A percentile compares a stretch with the other conserved stretches of the same genome.
Conservation (phyloP, 2,113 vertebrate species). For the Glareola pratincola region DNA sequence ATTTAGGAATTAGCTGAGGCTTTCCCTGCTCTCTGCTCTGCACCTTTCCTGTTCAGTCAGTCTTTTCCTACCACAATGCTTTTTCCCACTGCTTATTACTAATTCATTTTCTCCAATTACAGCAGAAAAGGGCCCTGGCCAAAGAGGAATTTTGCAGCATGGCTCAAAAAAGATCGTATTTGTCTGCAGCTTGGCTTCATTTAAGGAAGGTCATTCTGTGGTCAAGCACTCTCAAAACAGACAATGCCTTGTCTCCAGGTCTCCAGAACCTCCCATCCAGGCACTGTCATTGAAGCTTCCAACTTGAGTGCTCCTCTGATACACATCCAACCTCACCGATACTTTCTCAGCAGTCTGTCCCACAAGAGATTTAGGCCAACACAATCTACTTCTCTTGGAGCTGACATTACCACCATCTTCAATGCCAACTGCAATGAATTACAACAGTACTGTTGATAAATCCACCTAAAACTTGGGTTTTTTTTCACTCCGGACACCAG, state of each 20-base stretch:
- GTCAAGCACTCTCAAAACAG: background rate
- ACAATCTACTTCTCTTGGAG: background rate
- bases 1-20: background rate
- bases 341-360: background rate
- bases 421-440: background rate
- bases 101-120: constrained; percentile 20
- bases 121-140: background rate
- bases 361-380: background rate
- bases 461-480: background rate
- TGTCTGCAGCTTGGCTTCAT: background rate
- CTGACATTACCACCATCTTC: background rate
- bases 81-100: background rate
- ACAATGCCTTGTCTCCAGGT: background rate
- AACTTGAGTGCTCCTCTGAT: background rate
- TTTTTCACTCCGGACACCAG: background rate
- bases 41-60: background rate
- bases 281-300: background rate
- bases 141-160: background rate
- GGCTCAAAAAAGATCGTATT: background rate
- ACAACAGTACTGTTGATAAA: background rate
- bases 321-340: background rate
- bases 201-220: background rate
- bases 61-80: background rate
- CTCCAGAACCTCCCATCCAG: background rate
- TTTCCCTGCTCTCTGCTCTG: background rate